Conservation (phyloP, 2,113 vertebrate genomes). For the Onychostoma macrolepis region DNA sequence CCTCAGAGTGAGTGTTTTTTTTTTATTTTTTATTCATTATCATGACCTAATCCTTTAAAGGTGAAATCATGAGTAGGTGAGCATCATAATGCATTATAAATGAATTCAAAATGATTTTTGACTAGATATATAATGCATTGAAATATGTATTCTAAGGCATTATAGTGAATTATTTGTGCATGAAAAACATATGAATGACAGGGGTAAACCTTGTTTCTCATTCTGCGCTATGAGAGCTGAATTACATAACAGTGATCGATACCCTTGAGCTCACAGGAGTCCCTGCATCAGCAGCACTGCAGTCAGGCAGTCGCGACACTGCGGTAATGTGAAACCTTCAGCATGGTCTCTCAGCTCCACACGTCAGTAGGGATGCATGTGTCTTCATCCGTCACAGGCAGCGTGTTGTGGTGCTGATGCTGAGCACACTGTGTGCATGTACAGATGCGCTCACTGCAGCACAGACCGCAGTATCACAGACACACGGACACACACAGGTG, state of each 20-base stretch:
- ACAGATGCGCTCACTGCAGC: background rate
- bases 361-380: background rate
- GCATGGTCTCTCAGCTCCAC: background rate
- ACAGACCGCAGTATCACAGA: background rate
- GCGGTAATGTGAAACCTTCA: slow-evolving; percentile 35
- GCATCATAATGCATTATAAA: background rate
- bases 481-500: background rate
- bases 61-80: background rate
- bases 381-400: background rate
- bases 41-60: too few relatives aligned
- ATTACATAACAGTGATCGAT: slow-evolving; percentile 45
- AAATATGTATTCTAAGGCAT: background rate
- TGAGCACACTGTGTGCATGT: background rate
- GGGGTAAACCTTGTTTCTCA: background rate
- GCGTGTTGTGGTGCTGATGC: slow-evolving; percentile 23
- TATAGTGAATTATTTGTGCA: background rate
- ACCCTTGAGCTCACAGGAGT: slow-evolving; percentile 7
- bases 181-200: background rate
- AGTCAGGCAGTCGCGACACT: slow-evolving; percentile 17
- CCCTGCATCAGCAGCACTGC: slow-evolving; percentile 43
- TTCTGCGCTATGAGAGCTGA: background rate
- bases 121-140: background rate
- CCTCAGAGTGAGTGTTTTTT: too few relatives aligned
- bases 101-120: background rate
- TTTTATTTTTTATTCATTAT: too few relatives aligned